phyloP scores from a whole-genome alignment of 92 coral and sea anemone genomes.

The Umimayanthus chanpuru region DNA sequence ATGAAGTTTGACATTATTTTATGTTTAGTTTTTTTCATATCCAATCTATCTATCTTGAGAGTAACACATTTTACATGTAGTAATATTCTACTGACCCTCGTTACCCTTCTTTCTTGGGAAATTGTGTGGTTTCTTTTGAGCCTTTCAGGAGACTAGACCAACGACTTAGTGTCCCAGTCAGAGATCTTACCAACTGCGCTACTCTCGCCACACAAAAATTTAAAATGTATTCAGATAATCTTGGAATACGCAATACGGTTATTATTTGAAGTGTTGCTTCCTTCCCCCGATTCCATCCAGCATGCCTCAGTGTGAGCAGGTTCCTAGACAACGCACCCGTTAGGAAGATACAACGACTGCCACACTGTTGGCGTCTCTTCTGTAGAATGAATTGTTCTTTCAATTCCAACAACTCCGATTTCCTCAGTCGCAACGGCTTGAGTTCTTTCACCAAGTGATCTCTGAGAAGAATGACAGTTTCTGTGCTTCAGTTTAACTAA shows the following conservation, averaged over 20 bases:
- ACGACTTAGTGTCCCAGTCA: too few relatives aligned
- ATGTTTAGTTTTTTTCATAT: neutral
- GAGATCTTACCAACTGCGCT: too few relatives aligned
- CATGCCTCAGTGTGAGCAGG: neutral
- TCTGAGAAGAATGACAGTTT: constrained; percentile 45
- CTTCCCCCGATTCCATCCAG: too few relatives aligned
- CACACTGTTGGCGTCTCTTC: constrained; percentile 72
- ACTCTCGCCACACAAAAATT: too few relatives aligned
- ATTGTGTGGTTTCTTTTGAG: too few relatives aligned
- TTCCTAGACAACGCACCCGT: constrained; percentile 57
- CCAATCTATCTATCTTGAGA: too few relatives aligned
- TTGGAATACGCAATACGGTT: neutral
- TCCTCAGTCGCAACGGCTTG: constrained; percentile 59
- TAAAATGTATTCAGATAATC: neutral
- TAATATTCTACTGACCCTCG: too few relatives aligned
- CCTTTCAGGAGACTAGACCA: too few relatives aligned
- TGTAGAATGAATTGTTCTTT: constrained; percentile 69
- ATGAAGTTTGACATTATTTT: neutral
- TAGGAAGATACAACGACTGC: constrained; percentile 82
- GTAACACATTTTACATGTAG: too few relatives aligned
- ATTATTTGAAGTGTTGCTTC: neutral
- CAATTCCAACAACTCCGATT: constrained; percentile 61
- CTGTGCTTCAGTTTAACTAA: too few relatives aligned
- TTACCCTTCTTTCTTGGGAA: too few relatives aligned
- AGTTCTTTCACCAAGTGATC: constrained; percentile 69